Percentiles rank a stretch among this genome's conserved stretches.
These are phyloP conservation scores for Calidris pugnax DNA, from an alignment of 2,113 vertebrate species.

Conservation along the genomic window DNA sequence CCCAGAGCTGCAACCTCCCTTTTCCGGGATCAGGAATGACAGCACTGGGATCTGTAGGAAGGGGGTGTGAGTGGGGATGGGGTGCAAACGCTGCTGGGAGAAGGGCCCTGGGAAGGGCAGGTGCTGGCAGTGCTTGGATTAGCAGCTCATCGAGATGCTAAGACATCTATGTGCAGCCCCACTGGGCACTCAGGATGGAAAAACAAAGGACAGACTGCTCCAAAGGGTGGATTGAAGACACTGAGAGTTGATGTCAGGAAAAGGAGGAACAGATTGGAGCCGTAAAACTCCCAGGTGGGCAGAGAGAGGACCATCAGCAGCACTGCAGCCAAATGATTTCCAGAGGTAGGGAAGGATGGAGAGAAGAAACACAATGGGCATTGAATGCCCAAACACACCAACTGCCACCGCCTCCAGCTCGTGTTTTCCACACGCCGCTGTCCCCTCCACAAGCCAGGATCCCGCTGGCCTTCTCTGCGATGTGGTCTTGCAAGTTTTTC, in stretches of 20 bases:
- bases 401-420: background rate
- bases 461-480: background rate
- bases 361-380: background rate
- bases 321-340: fast-evolving
- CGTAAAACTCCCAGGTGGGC: background rate
- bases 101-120: background rate
- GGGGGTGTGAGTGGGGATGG: fast-evolving
- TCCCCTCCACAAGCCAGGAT: background rate
- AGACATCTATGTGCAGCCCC: background rate
- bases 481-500: background rate
- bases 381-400: fast-evolving
- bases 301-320: background rate
- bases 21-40: background rate
- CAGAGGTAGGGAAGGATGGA: background rate
- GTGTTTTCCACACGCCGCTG: background rate
- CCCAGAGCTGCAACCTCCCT: background rate
- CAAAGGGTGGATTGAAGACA: background rate
- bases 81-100: background rate
- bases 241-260: background rate
- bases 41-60: background rate
- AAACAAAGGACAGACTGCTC: background rate
- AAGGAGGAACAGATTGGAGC: background rate
- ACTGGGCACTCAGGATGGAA: background rate
- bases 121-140: fast-evolving
- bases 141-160: background rate